Conservation (phyloP, 2,888 invertebrate genomes). For the Orchesellides sinensis region DNA sequence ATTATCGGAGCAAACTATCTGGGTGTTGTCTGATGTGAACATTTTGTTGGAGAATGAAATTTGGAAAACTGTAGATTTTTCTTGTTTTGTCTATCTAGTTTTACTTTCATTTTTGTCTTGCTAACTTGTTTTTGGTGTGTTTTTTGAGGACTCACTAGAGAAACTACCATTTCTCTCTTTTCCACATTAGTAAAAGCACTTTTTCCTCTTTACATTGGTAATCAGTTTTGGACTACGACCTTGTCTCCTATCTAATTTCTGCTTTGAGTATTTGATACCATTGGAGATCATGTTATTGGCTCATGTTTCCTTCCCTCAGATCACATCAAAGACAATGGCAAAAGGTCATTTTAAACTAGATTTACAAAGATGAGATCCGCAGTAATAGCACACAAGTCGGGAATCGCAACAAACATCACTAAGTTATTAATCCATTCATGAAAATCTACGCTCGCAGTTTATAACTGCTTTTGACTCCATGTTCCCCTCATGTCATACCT, state of each 20-base stretch:
- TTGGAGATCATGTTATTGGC: slow-evolving; percentile 27
- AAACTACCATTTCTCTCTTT: too few relatives aligned
- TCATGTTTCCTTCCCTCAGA: slow-evolving; percentile 9
- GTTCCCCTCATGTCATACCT: too few relatives aligned
- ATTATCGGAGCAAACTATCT: slow-evolving; percentile 53
- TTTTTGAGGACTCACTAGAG: too few relatives aligned
- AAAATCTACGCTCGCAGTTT: neutral
- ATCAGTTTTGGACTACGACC: slow-evolving; percentile 15
- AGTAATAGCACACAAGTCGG: neutral
- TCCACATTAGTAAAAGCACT: too few relatives aligned
- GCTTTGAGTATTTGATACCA: slow-evolving; percentile 8
- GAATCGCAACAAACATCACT: slow-evolving; percentile 17
- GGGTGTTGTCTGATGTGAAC: slow-evolving; percentile 45
- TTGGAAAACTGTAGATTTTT: slow-evolving; percentile 43
- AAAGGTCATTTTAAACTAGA: slow-evolving; percentile 29
- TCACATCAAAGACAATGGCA: slow-evolving; percentile 20
- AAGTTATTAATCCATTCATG: slow-evolving; percentile 51
- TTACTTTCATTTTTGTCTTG: too few relatives aligned
- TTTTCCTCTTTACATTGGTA: slow-evolving; percentile 9
- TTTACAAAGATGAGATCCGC: slow-evolving; percentile 21
- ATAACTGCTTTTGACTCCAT: too few relatives aligned
- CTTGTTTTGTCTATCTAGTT: slow-evolving; percentile 1
- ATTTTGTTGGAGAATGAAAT: slow-evolving; percentile 48
- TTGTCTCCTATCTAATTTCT: slow-evolving; percentile 31
- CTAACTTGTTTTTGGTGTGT: neutral